phyloP scores from a whole-genome alignment of 2,113 vertebrate species.

The Dicentrarchus labrax region DNA sequence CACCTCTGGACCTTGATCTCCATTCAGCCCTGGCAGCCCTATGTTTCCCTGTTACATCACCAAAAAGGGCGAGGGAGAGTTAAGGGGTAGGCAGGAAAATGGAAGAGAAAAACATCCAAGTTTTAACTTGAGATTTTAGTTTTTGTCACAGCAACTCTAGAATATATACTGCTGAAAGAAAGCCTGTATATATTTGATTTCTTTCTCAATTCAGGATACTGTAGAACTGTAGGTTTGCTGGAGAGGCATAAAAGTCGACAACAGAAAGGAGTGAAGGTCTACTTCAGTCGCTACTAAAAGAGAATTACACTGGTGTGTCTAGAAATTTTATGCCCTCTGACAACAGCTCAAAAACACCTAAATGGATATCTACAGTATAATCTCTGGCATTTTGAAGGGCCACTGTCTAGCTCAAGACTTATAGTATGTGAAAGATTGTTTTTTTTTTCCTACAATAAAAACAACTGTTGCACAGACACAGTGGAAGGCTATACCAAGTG shows the following conservation, averaged over 20 bases:
- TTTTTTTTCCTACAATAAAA: conserved; percentile 20
- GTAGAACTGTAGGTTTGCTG: neutral
- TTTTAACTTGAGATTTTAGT: conserved; percentile 11
- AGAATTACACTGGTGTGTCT: neutral
- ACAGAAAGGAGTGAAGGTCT: neutral
- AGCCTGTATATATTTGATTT: conserved; percentile 2
- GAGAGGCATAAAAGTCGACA: neutral
- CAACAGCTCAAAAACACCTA: conserved; percentile 11
- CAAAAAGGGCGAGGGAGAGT: conserved; percentile 17
- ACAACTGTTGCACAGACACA: neutral
- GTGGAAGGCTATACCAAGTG: neutral
- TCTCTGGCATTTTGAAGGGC: neutral
- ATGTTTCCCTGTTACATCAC: conserved; percentile 87
- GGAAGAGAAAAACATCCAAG: conserved; percentile 17
- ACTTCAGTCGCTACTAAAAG: neutral
- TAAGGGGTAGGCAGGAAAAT: neutral
- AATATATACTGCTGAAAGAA: neutral
- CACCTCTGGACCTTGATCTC: conserved; percentile 90
- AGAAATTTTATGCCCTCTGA: neutral
- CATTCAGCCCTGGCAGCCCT: conserved; percentile 87
- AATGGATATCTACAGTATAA: neutral
- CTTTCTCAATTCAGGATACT: conserved; percentile 10
- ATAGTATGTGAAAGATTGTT: conserved; percentile 9
- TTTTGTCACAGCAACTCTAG: neutral
- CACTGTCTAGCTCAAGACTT: neutral